These are phyloP conservation scores for Xenotilapia longispinis DNA, from an alignment of 2,113 vertebrate genomes.

Conservation along the genomic window DNA sequence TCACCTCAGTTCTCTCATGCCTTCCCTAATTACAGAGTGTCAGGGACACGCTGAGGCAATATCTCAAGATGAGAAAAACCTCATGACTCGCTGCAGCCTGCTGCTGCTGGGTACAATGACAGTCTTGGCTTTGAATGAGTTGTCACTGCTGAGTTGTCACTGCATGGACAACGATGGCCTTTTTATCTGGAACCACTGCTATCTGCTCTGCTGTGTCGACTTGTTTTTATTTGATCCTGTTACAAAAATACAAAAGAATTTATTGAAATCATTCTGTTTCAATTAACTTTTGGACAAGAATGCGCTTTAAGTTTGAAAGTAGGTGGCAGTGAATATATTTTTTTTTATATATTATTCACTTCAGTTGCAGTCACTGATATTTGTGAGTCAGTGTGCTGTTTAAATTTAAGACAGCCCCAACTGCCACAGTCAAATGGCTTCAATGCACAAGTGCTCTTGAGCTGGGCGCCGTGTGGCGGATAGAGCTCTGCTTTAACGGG, in stretches of 20 bases:
- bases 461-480: neutral
- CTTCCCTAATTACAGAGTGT: conserved; percentile 29
- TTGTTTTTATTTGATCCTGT: neutral
- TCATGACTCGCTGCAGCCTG: conserved; percentile 9
- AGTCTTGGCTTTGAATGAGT: neutral
- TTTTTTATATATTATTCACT: neutral
- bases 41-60: neutral
- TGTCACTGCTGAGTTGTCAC: conserved; percentile 1
- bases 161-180: neutral
- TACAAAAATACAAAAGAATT: neutral
- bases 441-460: neutral
- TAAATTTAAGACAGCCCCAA: neutral
- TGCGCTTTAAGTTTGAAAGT: neutral
- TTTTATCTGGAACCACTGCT: neutral
- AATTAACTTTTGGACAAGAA: neutral
- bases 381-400: neutral
- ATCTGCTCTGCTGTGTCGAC: neutral
- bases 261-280: neutral
- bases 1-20: neutral
- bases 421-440: neutral
- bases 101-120: neutral
- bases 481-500: neutral
- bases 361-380: neutral
- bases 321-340: neutral
- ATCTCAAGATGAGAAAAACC: conserved; percentile 32